Evolutionary conservation across 2,888 invertebrate species (phyloP), one percentile per base, ranked within the genome.

Genomic region (Apamea anceps): DNA sequence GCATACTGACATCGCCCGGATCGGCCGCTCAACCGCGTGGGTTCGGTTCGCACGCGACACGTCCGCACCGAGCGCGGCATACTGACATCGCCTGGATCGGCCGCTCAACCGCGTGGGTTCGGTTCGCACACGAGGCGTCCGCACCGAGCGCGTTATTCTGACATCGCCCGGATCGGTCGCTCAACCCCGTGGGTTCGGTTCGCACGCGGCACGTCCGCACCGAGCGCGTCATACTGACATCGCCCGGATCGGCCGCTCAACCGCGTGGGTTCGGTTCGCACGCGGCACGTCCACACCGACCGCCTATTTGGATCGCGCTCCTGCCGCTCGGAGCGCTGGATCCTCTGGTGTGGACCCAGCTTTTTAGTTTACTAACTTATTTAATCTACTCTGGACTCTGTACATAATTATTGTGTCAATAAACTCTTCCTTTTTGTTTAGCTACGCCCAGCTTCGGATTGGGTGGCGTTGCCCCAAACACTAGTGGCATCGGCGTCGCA

Each of bases 381-480:
- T 51, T 13, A 32, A 21, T 70, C 32, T 25, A 48, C 28, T 68
- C 45, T 68, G 45, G 70, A 51, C 25, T 54, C 32, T 54, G 10
- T 32, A 28, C 68, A 68, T 45, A 54, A 68, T 37, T 10, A 32
- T 37, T n/a, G n/a, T 57, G 37, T 72, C 57, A 62, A 6, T 51
- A 18, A 51, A 6, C 0, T 6, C 6, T 57, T 25, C 0, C 12
- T 62, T 62, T 57, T 63, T 70, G 21, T 54, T 42, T 89, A 96
- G 96, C 93, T 0, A 93, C 96, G 45, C 91, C 97, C 6, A 97
- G 97, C 84, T 94, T 97, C 57, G 98, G 98, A 12, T 96, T 98
- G 37, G 98, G 98, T 25, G 98, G 98, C 0, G 87, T 86, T 3
- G 96, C 98, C 32, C 97, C 98, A 71, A 95, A 97, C 15, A 89